Evolutionary conservation across 2,113 vertebrate species (phyloP).

Genomic region (Paratilapia polleni): DNA sequence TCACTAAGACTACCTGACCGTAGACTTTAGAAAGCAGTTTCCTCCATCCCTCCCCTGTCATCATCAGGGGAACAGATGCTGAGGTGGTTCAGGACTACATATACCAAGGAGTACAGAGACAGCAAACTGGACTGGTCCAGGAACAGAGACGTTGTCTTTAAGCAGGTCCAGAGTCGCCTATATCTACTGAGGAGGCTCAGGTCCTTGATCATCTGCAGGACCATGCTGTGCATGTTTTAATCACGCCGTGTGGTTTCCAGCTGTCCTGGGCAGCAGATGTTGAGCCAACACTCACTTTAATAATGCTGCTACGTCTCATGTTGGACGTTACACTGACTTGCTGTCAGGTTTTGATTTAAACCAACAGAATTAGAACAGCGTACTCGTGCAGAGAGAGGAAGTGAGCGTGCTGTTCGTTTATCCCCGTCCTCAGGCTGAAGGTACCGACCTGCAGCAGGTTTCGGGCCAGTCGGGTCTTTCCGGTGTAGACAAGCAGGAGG

Average conservation of each 20-base stretch:
- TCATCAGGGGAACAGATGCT: no score
- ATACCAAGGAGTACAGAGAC: no score
- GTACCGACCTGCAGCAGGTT: slow-evolving; percentile 92
- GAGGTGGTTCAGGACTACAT: no score
- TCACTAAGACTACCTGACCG: no score
- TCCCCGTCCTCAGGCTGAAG: background rate
- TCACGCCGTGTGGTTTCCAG: background rate
- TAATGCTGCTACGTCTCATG: no score
- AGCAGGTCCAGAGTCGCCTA: background rate
- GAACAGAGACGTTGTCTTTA: background rate
- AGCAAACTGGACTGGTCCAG: no score
- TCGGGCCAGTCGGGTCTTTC: slow-evolving; percentile 93
- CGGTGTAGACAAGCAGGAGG: slow-evolving; percentile 93
- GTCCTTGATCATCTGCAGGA: no score
- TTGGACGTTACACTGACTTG: no score
- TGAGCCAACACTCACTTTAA: no score
- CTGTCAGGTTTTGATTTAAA: background rate
- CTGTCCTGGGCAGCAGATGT: no score
- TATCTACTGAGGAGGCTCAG: background rate
- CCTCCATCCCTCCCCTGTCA: background rate
- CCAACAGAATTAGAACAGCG: background rate
- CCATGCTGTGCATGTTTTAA: no score
- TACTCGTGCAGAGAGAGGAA: background rate
- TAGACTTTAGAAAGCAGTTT: background rate
- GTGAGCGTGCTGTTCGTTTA: background rate